Evolutionary conservation across 2,888 invertebrate genomes (phyloP).

Genomic region (Micoletzkya japonica): DNA sequence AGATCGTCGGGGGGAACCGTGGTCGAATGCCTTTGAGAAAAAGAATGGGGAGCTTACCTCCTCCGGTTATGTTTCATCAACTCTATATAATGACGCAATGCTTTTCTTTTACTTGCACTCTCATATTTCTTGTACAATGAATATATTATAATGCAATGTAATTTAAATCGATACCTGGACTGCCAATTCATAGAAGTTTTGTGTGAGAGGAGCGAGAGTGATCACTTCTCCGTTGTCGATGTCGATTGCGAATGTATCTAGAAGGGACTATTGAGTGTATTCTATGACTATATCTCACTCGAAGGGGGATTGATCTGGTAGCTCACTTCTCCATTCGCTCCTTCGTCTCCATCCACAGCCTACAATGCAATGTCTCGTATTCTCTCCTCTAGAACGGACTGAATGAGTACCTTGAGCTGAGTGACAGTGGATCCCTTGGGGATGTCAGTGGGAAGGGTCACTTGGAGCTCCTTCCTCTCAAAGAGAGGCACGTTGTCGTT

Average conservation of each 20-base stretch:
- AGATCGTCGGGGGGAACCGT: slow-evolving; percentile 36
- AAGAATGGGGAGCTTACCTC: background rate
- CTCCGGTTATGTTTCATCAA: background rate
- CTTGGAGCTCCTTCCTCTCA: slow-evolving; percentile 34
- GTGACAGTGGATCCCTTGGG: slow-evolving; percentile 45
- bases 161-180: background rate
- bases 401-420: slow-evolving; percentile 1
- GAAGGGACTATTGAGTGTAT: background rate
- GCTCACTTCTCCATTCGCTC: slow-evolving; percentile 45
- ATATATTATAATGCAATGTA: too few species aligned
- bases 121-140: background rate
- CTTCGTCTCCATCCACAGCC: slow-evolving; percentile 49
- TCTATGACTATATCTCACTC: slow-evolving; percentile 25
- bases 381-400: background rate
- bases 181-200: slow-evolving; percentile 18
- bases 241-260: slow-evolving; percentile 27
- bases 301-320: slow-evolving; percentile 42
- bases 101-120: background rate
- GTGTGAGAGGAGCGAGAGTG: slow-evolving; percentile 22
- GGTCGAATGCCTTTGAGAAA: slow-evolving; percentile 38
- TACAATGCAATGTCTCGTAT: slow-evolving; percentile 16
- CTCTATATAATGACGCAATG: background rate
- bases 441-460: slow-evolving; percentile 52
- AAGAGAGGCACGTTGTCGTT: slow-evolving; percentile 58
- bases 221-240: slow-evolving; percentile 28